Evolutionary conservation across 2,797 vertebrate genomes (phyloP).

Genomic region (Antennarius maculatus): DNA sequence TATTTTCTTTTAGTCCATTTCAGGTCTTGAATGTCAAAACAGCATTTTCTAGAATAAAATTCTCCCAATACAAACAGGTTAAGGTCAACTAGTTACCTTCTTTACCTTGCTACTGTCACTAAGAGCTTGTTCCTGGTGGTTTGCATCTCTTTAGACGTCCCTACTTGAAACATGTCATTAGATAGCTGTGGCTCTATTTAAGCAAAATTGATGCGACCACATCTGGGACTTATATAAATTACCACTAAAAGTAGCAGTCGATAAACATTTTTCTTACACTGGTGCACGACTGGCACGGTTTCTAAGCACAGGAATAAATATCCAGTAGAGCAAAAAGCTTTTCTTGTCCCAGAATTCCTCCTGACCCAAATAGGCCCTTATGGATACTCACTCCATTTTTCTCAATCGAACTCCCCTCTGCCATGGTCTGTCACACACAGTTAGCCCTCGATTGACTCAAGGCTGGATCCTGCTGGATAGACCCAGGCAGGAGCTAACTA

Average conservation of each 20-base stretch:
- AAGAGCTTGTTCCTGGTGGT: too few relatives aligned
- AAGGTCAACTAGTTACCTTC: too few relatives aligned
- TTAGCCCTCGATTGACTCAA: conserved; percentile 59
- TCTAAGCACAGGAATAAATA: conserved; percentile 35
- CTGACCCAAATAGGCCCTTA: conserved; percentile 60
- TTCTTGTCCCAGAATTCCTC: conserved; percentile 56
- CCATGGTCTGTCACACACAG: conserved; percentile 50
- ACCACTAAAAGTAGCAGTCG: conserved; percentile 17
- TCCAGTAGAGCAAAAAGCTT: conserved; percentile 45
- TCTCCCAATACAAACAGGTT: background rate
- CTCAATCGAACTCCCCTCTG: conserved; percentile 30
- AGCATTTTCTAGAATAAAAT: background rate
- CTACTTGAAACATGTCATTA: too few relatives aligned
- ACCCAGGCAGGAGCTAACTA: conserved; percentile 44
- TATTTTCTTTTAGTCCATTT: conserved; percentile 1
- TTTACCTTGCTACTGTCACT: too few relatives aligned
- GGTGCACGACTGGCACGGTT: conserved; percentile 2
- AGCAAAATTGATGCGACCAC: background rate
- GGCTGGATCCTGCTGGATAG: conserved; percentile 43
- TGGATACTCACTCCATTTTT: conserved; percentile 46
- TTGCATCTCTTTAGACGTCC: too few relatives aligned
- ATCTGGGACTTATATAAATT: conserved; percentile 16
- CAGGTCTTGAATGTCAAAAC: background rate
- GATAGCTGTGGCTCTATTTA: too few relatives aligned
- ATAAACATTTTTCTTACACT: conserved; percentile 6